Conservation (phyloP, 1,140 invertebrate species). For the Goniozus legneri region DNA sequence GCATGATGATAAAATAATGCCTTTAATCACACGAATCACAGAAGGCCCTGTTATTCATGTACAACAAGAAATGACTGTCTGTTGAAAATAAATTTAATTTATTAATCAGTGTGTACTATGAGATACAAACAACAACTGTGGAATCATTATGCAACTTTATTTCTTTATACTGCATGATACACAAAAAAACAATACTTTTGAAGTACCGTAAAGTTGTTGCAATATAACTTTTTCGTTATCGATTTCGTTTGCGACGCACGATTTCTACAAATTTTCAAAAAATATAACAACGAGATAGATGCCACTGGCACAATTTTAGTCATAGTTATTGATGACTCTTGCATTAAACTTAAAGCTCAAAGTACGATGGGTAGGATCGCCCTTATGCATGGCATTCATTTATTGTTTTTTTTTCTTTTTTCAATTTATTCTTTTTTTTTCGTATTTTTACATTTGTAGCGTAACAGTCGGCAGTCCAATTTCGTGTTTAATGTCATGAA, state of each 20-base stretch:
- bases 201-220: constrained; percentile 15
- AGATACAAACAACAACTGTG: no score
- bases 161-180: constrained; percentile 39
- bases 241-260: no score
- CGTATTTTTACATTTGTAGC: constrained; percentile 36
- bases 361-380: constrained; percentile 22
- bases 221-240: constrained; percentile 26
- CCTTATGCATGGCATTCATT: constrained; percentile 26
- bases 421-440: no score
- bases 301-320: constrained; percentile 17
- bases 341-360: constrained; percentile 17
- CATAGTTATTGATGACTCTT: constrained; percentile 18
- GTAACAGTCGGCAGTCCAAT: constrained; percentile 44
- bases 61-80: constrained; percentile 24
- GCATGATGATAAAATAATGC: constrained; percentile 30
- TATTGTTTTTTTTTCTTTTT: no score
- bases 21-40: constrained; percentile 41
- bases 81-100: no score
- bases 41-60: constrained; percentile 34
- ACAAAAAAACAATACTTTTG: constrained; percentile 33
- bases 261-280: constrained; percentile 27
- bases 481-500: constrained; percentile 28
- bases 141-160: constrained; percentile 39
- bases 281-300: constrained; percentile 25
- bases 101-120: no score